These are phyloP conservation scores for Nineta flava DNA, from an alignment of 2,888 invertebrate species.

Conservation along the genomic window DNA sequence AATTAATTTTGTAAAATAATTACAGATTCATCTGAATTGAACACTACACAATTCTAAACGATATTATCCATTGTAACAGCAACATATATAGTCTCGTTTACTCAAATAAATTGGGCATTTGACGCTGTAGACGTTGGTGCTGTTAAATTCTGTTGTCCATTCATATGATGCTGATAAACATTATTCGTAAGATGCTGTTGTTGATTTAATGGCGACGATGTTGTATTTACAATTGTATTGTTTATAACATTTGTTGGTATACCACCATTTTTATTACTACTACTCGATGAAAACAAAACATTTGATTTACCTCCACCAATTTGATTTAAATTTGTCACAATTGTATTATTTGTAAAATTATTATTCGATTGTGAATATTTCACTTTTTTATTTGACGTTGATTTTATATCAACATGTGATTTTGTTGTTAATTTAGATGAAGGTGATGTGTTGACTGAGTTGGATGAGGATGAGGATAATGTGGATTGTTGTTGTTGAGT, in stretches of 20 bases:
- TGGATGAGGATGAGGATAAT: background rate
- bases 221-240: background rate
- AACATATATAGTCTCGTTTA: too few relatives aligned
- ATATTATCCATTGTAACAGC: too few relatives aligned
- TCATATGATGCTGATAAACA: too few relatives aligned
- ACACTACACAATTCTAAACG: too few relatives aligned
- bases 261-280: background rate
- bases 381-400: background rate
- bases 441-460: too few relatives aligned
- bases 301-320: background rate
- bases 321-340: background rate
- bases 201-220: too few relatives aligned
- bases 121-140: too few relatives aligned
- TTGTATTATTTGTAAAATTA: background rate
- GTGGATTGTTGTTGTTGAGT: background rate
- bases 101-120: too few relatives aligned
- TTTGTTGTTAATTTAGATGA: background rate
- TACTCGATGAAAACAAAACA: background rate
- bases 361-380: background rate
- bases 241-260: background rate
- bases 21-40: too few relatives aligned
- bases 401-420: background rate
- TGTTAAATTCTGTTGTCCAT: too few relatives aligned
- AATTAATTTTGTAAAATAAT: too few relatives aligned
- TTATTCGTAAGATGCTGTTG: too few relatives aligned